Evolutionary conservation across 2,797 vertebrate species (phyloP), one percentile per base, ranked within the genome.

Genomic region (Ctenopoma kingsleyae): DNA sequence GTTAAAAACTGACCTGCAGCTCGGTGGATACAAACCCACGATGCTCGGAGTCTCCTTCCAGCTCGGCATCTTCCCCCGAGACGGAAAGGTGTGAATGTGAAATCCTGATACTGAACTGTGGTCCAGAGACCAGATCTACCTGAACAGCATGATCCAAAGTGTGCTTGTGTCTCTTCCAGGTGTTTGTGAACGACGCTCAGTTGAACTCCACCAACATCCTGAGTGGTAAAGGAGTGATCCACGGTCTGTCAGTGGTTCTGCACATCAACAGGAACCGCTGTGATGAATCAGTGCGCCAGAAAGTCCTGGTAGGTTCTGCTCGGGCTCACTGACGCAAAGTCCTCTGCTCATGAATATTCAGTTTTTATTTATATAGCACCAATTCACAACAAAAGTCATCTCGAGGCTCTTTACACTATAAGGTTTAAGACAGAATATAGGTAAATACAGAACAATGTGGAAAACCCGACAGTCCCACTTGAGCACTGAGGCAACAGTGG

Each of bases 201-300:
- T 49, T 99, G 40, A 96, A 89, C 80, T 88, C 94, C 0, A 93
- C 94, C 41, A 95, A 98, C 55, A 78, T 96, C 46, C 89, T 94
- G 79, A 95, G 94, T 1, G 92, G 93, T 78, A 95, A 95, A 54
- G 98, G 98, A 40, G 95, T 99, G 80, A 94, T 99, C 57, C 97
- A 99, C 7, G 93, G 94, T 0, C 59, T 99, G 76, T 91, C 90
- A 2, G 93, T 94, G 3, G 96, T 99, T 35, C 89, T 99, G 59
- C 91, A 91, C 79, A 94, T 98, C 78, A 93, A 91, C 86, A 95
- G 91, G 85, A 99, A 99, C 49, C 95, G 96, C 89, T 99, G 98
- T 32, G 97, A 98, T 41, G 82, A 13, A 32, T 90, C 91, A 1
- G 38, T 23, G 0, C 49, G 16, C 22, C 10, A 1, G 4, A 47